Percentiles rank a stretch among this genome's conserved stretches.
These are phyloP conservation scores for Pyrocephalus nanus DNA, from an alignment of 2,797 vertebrate genomes.

Conservation along the genomic window DNA sequence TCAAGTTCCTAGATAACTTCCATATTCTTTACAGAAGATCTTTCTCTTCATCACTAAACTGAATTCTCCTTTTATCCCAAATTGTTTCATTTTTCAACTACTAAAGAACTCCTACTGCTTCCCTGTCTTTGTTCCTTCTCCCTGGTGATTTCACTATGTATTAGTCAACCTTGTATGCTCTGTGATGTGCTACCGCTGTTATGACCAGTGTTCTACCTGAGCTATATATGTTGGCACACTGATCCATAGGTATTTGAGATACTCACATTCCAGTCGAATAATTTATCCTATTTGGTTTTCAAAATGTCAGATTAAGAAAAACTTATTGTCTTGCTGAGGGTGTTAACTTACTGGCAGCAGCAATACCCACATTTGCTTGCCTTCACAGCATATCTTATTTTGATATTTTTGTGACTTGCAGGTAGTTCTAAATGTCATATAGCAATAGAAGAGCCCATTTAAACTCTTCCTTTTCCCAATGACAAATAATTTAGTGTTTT, in stretches of 20 bases:
- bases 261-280: not conserved
- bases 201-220: not conserved
- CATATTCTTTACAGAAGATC: not conserved
- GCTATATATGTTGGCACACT: not conserved
- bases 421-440: not conserved
- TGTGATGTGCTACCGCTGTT: not conserved
- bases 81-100: not conserved
- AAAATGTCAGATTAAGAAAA: not conserved
- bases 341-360: not conserved
- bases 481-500: not conserved
- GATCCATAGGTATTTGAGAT: not conserved
- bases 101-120: not conserved
- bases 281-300: not conserved
- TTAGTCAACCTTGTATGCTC: not conserved
- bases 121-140: not conserved
- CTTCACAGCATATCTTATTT: not conserved
- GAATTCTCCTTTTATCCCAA: not conserved
- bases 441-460: not conserved
- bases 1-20: not conserved
- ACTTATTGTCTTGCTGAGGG: not conserved
- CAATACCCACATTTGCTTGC: fast-evolving
- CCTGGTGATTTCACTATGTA: not conserved
- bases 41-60: not conserved
- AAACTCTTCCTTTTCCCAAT: not conserved
- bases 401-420: not conserved